phyloP scores from a whole-genome alignment of 2,888 invertebrate species.

The Nomada goodeniana region DNA sequence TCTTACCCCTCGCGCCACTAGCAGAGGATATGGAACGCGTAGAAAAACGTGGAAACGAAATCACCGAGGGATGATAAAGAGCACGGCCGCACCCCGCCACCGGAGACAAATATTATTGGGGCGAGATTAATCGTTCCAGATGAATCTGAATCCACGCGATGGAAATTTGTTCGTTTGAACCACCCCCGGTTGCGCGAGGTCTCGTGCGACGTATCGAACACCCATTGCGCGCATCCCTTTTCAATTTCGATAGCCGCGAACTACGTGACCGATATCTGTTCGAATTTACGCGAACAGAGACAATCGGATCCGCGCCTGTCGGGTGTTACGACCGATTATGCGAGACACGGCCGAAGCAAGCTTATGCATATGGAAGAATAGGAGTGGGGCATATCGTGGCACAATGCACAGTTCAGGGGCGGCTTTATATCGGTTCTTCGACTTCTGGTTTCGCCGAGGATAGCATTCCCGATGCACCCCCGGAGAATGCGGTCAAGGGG shows the following conservation, averaged over 20 bases:
- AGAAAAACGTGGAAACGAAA: slow-evolving; percentile 58
- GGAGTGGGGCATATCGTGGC: not conserved
- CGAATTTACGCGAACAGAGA: slow-evolving; percentile 14
- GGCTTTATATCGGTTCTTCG: slow-evolving; percentile 68
- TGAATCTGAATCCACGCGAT: slow-evolving; percentile 51
- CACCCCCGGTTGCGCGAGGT: not conserved
- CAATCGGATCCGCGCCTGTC: slow-evolving; percentile 1
- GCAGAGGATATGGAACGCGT: not conserved
- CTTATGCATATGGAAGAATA: slow-evolving; percentile 31
- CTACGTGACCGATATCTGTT: not conserved
- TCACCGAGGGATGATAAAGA: slow-evolving; percentile 60
- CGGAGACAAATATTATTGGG: slow-evolving; percentile 73
- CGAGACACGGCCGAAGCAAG: slow-evolving; percentile 30
- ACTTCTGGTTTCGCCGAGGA: slow-evolving; percentile 62
- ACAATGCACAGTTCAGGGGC: slow-evolving; percentile 30
- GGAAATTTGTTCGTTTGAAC: no score
- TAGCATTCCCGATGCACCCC: slow-evolving; percentile 73
- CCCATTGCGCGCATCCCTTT: not conserved
- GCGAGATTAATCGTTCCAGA: slow-evolving; percentile 70
- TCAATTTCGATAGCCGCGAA: slow-evolving; percentile 6
- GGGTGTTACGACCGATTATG: slow-evolving; percentile 25
- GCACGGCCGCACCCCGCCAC: slow-evolving; percentile 45
- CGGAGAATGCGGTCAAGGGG: slow-evolving; percentile 71
- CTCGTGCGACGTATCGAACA: not conserved
- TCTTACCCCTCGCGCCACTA: not conserved